These are phyloP conservation scores for Knipowitschia caucasica DNA, from an alignment of 2,797 vertebrate genomes.

Conservation along the genomic window DNA sequence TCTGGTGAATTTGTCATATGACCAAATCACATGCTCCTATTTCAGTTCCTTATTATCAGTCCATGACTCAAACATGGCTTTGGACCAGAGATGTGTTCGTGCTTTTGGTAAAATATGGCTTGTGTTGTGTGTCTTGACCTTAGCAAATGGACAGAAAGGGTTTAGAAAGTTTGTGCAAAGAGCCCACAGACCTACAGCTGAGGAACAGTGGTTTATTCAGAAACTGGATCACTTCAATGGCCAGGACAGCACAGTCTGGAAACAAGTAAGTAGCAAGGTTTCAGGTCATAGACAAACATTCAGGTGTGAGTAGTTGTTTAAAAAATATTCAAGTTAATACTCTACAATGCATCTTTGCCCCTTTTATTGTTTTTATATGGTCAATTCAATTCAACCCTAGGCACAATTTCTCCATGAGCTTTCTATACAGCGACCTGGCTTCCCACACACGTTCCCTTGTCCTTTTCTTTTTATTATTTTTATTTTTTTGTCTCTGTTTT, in stretches of 20 bases:
- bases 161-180: constrained; percentile 26
- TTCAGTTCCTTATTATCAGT: neutral
- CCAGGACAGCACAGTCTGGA: constrained; percentile 69
- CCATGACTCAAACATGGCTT: constrained; percentile 54
- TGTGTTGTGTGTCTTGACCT: neutral
- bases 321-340: too few species aligned
- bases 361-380: too few species aligned
- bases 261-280: constrained; percentile 53
- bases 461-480: too few species aligned
- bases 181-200: neutral
- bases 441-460: too few species aligned
- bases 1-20: constrained; percentile 45
- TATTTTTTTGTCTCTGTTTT: too few species aligned
- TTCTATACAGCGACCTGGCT: too few species aligned
- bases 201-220: constrained; percentile 72
- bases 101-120: neutral
- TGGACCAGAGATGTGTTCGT: neutral
- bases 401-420: too few species aligned
- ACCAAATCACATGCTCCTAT: constrained; percentile 47
- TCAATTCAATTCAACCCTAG: too few species aligned
- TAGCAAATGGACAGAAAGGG: constrained; percentile 21
- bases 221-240: constrained; percentile 74
- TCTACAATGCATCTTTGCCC: too few species aligned
- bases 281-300: too few species aligned
- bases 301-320: too few species aligned